A percentile compares a stretch with the other conserved stretches of the same genome.
Conservation (phyloP, 2,113 vertebrate species). For the Piliocolobus tephrosceles region DNA sequence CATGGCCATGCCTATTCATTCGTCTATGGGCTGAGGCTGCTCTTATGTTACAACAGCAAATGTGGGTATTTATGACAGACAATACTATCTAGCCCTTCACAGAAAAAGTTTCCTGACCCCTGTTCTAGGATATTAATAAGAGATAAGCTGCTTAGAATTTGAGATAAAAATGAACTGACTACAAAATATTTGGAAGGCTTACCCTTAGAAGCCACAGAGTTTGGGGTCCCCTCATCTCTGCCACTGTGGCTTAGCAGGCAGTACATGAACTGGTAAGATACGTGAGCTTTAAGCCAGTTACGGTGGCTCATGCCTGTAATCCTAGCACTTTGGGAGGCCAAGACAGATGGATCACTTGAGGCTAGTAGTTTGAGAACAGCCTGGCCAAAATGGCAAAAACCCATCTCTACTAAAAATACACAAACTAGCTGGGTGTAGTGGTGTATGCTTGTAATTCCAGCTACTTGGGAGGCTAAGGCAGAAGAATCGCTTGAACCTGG, state of each 20-base stretch:
- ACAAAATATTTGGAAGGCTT: conserved; percentile 22
- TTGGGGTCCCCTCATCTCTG: background rate
- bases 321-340: too few relatives aligned
- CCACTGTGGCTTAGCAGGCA: background rate
- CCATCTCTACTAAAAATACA: too few relatives aligned
- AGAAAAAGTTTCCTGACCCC: conserved; percentile 8
- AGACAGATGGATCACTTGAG: too few relatives aligned
- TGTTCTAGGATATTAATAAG: conserved; percentile 18
- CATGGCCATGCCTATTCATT: background rate
- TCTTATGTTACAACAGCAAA: conserved; percentile 5
- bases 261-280: background rate
- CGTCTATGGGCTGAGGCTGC: background rate
- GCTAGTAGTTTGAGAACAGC: too few relatives aligned
- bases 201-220: background rate
- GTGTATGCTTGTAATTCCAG: too few relatives aligned
- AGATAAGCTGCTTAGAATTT: conserved; percentile 10
- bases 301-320: too few relatives aligned
- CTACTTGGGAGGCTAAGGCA: too few relatives aligned
- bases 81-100: conserved; percentile 9
- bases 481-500: too few relatives aligned
- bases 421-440: too few relatives aligned
- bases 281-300: background rate
- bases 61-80: background rate
- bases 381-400: too few relatives aligned
- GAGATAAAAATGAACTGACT: background rate